Conservation (phyloP, 1,140 invertebrate genomes). For the Aphaenogaster rudis region DNA sequence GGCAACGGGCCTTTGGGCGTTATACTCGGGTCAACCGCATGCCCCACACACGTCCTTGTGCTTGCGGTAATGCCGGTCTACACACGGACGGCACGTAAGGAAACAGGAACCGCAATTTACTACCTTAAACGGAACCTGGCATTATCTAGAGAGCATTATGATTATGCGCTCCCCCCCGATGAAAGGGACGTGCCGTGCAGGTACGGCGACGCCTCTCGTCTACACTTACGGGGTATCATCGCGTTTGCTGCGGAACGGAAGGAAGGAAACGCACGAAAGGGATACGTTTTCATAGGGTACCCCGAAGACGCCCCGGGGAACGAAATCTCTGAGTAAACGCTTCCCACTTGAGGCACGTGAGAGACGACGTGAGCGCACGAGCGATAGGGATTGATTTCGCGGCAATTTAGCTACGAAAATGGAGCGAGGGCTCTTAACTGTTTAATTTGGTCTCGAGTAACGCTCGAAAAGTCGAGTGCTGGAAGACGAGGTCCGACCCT, state of each 20-base stretch:
- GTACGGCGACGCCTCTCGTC: background rate
- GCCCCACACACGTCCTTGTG: conserved; percentile 39
- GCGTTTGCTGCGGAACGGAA: background rate
- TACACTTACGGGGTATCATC: background rate
- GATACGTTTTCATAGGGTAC: conserved; percentile 30
- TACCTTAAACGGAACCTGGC: conserved; percentile 36
- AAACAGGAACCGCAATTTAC: conserved; percentile 60
- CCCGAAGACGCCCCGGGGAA: background rate
- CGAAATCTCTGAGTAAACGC: conserved; percentile 24
- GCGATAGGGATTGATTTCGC: conserved; percentile 57
- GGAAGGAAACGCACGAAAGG: conserved; percentile 19
- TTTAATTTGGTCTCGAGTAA: conserved; percentile 62
- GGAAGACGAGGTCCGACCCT: conserved; percentile 27
- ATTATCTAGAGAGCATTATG: conserved; percentile 49
- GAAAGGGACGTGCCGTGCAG: background rate
- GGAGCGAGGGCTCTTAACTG: conserved; percentile 45
- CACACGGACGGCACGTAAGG: conserved; percentile 46
- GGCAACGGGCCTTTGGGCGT: conserved; percentile 52
- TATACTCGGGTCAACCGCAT: conserved; percentile 50
- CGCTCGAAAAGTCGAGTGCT: conserved; percentile 25
- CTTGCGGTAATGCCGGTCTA: conserved; percentile 51
- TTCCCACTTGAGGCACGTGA: background rate
- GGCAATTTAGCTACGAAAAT: conserved; percentile 73
- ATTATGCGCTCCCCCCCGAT: conserved; percentile 36
- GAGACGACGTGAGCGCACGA: conserved; percentile 32